These are phyloP conservation scores for Sebastes steindachneri DNA, from an alignment of 2,797 vertebrate genomes.

Conservation along the genomic window DNA sequence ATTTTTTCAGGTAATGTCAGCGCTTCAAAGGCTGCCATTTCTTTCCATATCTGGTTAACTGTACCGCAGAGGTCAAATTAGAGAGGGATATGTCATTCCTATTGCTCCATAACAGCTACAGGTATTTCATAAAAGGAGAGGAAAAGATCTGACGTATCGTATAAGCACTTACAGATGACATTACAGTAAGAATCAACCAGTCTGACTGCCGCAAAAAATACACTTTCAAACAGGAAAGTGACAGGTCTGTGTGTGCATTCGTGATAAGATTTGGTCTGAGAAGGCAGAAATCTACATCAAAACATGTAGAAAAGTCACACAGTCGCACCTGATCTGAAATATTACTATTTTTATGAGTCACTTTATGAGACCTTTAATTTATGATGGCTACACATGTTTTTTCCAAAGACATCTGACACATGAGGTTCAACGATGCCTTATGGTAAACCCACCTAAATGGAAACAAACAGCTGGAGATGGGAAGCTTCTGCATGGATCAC, in stretches of 20 bases:
- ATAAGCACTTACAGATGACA: neutral
- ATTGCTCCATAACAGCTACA: neutral
- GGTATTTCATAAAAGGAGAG: slow-evolving; percentile 3
- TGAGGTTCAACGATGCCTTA: neutral
- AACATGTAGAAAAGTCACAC: neutral
- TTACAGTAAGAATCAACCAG: neutral
- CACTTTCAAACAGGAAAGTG: neutral
- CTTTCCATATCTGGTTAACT: neutral
- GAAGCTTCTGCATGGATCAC: neutral
- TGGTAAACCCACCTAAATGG: neutral
- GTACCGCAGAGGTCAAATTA: neutral
- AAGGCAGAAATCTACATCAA: neutral
- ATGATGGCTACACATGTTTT: neutral
- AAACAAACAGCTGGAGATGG: neutral
- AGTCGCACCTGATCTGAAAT: neutral
- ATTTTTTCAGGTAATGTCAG: neutral
- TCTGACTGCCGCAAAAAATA: neutral
- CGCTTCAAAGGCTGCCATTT: neutral
- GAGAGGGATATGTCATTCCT: neutral
- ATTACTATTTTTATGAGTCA: neutral
- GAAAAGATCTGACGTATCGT: neutral
- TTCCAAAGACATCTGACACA: neutral
- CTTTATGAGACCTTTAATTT: neutral
- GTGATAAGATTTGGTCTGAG: neutral
- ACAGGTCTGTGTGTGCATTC: neutral